phyloP scores from a whole-genome alignment of 2,797 vertebrate genomes.

The Chloroceryle amazona region DNA sequence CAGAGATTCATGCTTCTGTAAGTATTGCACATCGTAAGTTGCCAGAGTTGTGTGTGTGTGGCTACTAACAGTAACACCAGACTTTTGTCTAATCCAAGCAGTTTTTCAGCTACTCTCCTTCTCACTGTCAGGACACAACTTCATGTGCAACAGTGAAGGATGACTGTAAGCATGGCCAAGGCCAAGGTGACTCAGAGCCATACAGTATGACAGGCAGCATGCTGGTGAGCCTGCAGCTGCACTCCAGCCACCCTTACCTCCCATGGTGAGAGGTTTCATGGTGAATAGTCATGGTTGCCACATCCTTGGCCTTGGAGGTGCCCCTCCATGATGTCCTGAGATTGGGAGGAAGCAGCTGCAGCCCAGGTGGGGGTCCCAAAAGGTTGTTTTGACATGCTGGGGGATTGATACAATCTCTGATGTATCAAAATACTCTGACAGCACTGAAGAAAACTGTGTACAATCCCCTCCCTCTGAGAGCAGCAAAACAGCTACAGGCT shows the following conservation, averaged over 20 bases:
- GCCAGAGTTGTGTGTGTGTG: background rate
- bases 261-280: background rate
- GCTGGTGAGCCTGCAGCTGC: background rate
- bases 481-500: background rate
- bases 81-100: background rate
- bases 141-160: background rate
- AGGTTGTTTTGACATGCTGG: background rate
- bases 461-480: background rate
- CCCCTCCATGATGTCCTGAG: rapidly evolving
- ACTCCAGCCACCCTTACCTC: background rate
- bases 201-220: background rate
- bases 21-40: rapidly evolving
- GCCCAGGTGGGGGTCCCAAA: background rate
- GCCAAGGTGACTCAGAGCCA: background rate
- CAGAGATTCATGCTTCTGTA: background rate
- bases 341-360: background rate
- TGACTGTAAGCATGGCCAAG: background rate
- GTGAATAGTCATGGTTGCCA: background rate
- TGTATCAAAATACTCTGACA: background rate
- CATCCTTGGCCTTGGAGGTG: background rate
- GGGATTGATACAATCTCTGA: background rate
- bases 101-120: background rate
- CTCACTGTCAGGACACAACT: background rate
- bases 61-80: background rate
- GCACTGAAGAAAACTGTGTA: background rate